Percentiles rank a stretch among this genome's conserved stretches.
These are phyloP conservation scores for Pagrus major DNA, from an alignment of 2,113 vertebrate genomes.

Conservation along the genomic window DNA sequence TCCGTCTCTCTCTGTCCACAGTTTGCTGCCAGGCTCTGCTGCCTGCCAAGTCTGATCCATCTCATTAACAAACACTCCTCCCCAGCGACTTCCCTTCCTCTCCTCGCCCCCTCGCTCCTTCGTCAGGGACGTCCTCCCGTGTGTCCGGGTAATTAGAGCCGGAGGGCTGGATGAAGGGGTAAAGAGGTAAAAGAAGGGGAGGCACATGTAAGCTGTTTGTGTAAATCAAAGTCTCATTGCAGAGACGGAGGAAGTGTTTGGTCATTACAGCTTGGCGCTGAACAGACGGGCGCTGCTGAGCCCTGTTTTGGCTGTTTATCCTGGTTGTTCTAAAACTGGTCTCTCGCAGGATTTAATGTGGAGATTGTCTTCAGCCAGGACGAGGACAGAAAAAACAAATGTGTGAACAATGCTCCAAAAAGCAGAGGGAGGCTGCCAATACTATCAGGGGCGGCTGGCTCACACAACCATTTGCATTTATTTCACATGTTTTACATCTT, in stretches of 20 bases:
- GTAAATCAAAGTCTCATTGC: conserved; percentile 41
- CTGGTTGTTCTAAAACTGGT: neutral
- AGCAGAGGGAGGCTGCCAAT: neutral
- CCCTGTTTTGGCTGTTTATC: conserved; percentile 9
- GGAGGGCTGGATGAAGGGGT: conserved; percentile 23
- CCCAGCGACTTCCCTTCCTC: conserved; percentile 28
- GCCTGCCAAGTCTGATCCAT: conserved; percentile 66
- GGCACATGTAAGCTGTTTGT: conserved; percentile 21
- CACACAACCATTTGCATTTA: neutral
- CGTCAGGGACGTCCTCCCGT: conserved; percentile 15
- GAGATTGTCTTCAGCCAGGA: conserved; percentile 19
- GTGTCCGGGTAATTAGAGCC: conserved; percentile 50
- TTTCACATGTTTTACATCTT: conserved; percentile 8
- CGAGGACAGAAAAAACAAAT: conserved; percentile 5
- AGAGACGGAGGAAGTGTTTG: conserved; percentile 3
- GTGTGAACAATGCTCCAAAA: neutral
- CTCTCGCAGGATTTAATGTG: conserved; percentile 30
- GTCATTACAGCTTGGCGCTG: conserved; percentile 5
- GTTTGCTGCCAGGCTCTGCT: conserved; percentile 46
- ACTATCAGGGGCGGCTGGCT: neutral
- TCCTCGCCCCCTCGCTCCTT: neutral
- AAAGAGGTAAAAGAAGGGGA: conserved; percentile 30
- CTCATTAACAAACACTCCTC: conserved; percentile 62
- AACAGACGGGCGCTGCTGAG: neutral
- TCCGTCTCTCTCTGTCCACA: conserved; percentile 34